Evolutionary conservation across 1,140 invertebrate genomes (phyloP).

Genomic region (Oncopodura yosiiana): DNA sequence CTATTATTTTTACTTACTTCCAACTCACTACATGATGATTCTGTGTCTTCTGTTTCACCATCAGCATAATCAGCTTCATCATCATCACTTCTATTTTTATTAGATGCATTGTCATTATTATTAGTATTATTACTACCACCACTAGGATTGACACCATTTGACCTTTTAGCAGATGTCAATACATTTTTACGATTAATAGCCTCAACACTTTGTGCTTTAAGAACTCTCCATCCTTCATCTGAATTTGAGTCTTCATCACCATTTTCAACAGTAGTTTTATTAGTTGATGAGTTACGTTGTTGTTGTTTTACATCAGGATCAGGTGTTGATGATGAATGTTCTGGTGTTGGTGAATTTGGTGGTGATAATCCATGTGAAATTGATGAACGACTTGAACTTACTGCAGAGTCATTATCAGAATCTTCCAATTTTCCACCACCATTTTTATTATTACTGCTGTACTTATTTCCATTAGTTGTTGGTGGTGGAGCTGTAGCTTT

Average conservation of each 20-base stretch:
- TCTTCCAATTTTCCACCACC: slow-evolving; percentile 45
- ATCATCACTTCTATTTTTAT: slow-evolving; percentile 38
- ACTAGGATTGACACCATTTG: slow-evolving; percentile 61
- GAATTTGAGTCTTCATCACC: slow-evolving; percentile 40
- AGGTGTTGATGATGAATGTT: slow-evolving; percentile 43
- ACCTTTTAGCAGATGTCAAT: slow-evolving; percentile 69
- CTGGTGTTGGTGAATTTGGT: slow-evolving; percentile 44
- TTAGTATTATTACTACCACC: slow-evolving; percentile 53
- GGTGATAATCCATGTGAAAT: slow-evolving; percentile 60
- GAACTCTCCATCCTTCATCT: slow-evolving; percentile 46
- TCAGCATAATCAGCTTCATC: slow-evolving; percentile 34
- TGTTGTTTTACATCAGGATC: slow-evolving; percentile 34
- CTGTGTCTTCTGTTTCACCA: slow-evolving; percentile 32
- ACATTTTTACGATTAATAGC: slow-evolving; percentile 77
- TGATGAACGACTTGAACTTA: slow-evolving; percentile 63
- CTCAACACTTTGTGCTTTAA: slow-evolving; percentile 66
- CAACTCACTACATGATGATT: slow-evolving; percentile 32
- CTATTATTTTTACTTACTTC: slow-evolving; percentile 31
- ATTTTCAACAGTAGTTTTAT: slow-evolving; percentile 54
- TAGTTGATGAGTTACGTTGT: slow-evolving; percentile 37
- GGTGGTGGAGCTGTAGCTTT: neutral
- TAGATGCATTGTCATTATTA: slow-evolving; percentile 47
- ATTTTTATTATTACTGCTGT: neutral
- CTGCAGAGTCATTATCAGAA: slow-evolving; percentile 75
- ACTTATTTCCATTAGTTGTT: neutral